Percentiles rank a stretch among this genome's conserved stretches.
phyloP scores from a whole-genome alignment of 2,888 invertebrate species.

The Dioctria rufipes region DNA sequence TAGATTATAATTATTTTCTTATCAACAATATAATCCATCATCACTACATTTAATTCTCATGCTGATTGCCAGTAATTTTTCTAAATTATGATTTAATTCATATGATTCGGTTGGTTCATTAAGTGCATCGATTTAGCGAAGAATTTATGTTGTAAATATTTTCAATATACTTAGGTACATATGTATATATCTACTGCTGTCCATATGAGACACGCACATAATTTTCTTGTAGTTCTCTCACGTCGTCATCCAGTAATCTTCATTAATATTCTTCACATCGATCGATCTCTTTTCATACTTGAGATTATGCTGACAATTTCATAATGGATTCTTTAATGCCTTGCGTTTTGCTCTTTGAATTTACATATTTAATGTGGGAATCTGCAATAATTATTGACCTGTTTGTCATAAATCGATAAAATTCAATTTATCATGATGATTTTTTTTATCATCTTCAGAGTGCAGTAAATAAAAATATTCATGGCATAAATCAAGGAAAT shows the following conservation, averaged over 20 bases:
- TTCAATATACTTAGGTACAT: too few relatives aligned
- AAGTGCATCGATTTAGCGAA: background rate
- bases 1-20: too few relatives aligned
- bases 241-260: slow-evolving; percentile 29
- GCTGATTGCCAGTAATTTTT: slow-evolving; percentile 26
- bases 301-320: slow-evolving; percentile 16
- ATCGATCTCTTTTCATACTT: background rate
- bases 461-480: too few relatives aligned
- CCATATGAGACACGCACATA: background rate
- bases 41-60: background rate
- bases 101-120: background rate
- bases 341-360: too few relatives aligned
- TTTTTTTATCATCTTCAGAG: too few relatives aligned
- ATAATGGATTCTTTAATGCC: slow-evolving; percentile 26
- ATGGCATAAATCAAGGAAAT: too few relatives aligned
- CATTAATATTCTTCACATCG: slow-evolving; percentile 29
- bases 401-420: background rate
- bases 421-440: too few relatives aligned
- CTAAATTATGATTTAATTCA: slow-evolving; percentile 20
- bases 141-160: too few relatives aligned
- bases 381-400: background rate
- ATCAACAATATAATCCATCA: too few relatives aligned
- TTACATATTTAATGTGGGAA: too few relatives aligned
- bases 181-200: background rate
- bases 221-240: slow-evolving; percentile 9